Evolutionary conservation across 2,113 vertebrate genomes (phyloP).

Genomic region (Diphyllodes magnificus): DNA sequence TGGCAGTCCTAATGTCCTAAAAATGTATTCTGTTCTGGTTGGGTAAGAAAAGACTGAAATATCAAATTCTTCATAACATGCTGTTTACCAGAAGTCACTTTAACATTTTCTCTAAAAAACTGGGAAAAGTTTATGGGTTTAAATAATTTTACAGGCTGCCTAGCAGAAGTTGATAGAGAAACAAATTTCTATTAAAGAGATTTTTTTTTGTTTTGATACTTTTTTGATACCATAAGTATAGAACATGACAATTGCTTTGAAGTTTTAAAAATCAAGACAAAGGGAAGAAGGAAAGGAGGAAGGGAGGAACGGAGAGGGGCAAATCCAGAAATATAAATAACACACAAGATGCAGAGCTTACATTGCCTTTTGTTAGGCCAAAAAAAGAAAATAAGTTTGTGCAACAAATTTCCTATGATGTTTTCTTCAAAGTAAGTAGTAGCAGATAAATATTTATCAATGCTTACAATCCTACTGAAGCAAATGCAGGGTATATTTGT

Average conservation of each 20-base stretch:
- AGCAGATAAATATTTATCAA: background rate
- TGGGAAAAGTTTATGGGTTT: background rate
- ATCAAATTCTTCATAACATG: background rate
- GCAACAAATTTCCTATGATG: background rate
- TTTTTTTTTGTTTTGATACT: background rate
- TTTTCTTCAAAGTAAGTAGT: background rate
- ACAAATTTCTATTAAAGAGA: background rate
- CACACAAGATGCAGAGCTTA: background rate
- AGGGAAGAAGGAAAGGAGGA: background rate
- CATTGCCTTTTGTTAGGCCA: background rate
- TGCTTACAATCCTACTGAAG: background rate
- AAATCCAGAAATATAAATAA: background rate
- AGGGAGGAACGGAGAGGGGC: rapidly evolving
- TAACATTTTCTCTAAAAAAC: background rate
- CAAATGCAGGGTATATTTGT: background rate
- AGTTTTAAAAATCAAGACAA: background rate
- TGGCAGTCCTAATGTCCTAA: background rate
- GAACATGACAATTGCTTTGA: background rate
- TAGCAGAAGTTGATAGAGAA: background rate
- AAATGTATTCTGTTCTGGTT: background rate
- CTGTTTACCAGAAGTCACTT: background rate
- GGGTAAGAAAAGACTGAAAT: background rate
- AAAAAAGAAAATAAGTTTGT: background rate
- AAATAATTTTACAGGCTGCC: background rate
- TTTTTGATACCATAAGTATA: background rate